Conservation (phyloP, 2,888 invertebrate genomes). For the Chrysolina haemoptera region DNA sequence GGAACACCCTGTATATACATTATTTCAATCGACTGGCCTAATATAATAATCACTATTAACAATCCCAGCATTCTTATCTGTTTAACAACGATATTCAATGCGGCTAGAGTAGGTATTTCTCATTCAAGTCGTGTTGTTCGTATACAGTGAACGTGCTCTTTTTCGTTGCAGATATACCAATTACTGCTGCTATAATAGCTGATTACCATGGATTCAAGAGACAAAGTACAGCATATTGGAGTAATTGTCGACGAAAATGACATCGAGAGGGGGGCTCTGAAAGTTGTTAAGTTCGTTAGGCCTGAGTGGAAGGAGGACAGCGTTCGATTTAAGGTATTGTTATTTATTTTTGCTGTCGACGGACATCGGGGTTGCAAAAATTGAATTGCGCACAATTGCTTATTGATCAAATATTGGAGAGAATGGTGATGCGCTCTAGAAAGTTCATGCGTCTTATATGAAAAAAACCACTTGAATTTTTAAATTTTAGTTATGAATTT, state of each 20-base stretch:
- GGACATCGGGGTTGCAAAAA: not conserved
- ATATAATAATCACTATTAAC: not conserved
- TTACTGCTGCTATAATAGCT: not conserved
- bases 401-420: too few relatives aligned
- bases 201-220: conserved; percentile 22
- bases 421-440: too few relatives aligned
- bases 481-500: too few relatives aligned
- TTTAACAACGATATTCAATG: not conserved
- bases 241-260: conserved; percentile 74
- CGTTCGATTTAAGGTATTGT: conserved; percentile 81
- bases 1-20: not conserved
- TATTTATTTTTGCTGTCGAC: not conserved
- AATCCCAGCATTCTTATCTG: conserved; percentile 6
- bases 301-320: conserved; percentile 79
- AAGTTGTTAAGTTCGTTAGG: conserved; percentile 79
- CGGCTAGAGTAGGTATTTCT: not conserved
- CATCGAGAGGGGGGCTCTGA: conserved; percentile 77
- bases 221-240: conserved; percentile 47
- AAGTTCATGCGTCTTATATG: too few relatives aligned
- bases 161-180: conserved; percentile 13
- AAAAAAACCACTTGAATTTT: too few relatives aligned
- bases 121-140: not conserved
- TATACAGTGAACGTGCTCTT: not conserved
- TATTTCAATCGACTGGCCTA: not conserved
- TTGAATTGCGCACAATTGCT: too few relatives aligned